These are phyloP conservation scores for Oophaga pumilio DNA, from an alignment of 2,113 vertebrate species.

Conservation along the genomic window DNA sequence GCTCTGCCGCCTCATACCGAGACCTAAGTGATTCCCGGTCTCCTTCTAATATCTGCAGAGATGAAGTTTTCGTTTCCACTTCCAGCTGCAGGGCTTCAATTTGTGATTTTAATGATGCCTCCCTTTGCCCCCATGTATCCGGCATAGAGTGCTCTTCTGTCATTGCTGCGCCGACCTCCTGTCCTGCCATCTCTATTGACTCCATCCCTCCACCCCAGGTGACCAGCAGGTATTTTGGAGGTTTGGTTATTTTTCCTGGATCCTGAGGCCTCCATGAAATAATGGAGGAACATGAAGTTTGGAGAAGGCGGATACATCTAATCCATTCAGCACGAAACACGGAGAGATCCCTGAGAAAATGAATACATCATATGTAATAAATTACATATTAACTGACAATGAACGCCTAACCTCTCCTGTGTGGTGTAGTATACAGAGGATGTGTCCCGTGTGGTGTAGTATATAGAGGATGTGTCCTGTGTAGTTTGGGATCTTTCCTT, in stretches of 20 bases:
- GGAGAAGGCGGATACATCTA: constrained; percentile 78
- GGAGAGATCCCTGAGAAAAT: constrained; percentile 78
- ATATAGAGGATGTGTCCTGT: neutral
- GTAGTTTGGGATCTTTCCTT: neutral
- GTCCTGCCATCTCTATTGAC: neutral
- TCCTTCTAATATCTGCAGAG: neutral
- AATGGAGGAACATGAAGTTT: constrained; percentile 68
- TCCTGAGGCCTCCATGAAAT: neutral
- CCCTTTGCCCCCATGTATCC: neutral
- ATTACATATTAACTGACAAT: neutral
- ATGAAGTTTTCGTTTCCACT: neutral
- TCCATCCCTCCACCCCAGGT: constrained; percentile 27
- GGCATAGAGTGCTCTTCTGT: neutral
- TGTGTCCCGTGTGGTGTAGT: neutral
- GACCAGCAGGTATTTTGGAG: constrained; percentile 16
- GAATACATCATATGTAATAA: neutral
- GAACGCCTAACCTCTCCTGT: neutral
- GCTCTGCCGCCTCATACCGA: neutral
- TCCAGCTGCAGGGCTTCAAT: neutral
- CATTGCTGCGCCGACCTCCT: neutral
- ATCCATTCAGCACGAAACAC: constrained; percentile 81
- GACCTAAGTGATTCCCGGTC: neutral
- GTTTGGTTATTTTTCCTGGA: neutral
- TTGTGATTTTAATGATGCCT: neutral
- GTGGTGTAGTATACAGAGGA: constrained; percentile 3